phyloP scores from a whole-genome alignment of 2,888 invertebrate genomes.

The Acanthoscelides obtectus region DNA sequence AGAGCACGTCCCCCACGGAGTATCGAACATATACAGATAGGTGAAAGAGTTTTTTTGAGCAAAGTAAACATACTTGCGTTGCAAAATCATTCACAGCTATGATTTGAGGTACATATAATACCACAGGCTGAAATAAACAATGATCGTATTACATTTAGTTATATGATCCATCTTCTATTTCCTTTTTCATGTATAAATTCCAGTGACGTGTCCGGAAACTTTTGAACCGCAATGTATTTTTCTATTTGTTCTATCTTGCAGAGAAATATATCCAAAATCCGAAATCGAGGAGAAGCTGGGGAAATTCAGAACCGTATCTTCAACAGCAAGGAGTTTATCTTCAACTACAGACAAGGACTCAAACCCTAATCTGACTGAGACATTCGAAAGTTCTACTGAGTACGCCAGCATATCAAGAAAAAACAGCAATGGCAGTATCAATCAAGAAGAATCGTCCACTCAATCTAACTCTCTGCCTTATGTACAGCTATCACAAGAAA shows the following conservation, averaged over 20 bases:
- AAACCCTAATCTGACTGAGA: slow-evolving; percentile 15
- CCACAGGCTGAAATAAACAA: no score
- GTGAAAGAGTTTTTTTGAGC: no score
- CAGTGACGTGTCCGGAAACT: no score
- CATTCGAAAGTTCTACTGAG: slow-evolving; percentile 24
- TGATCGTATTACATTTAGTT: no score
- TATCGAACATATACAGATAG: no score
- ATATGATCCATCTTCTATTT: no score
- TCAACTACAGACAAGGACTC: slow-evolving; percentile 18
- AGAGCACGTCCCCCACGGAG: no score
- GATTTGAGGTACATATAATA: no score
- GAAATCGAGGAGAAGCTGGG: slow-evolving; percentile 57
- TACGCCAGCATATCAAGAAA: slow-evolving; percentile 23
- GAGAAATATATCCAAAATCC: slow-evolving; percentile 58
- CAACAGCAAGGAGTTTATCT: slow-evolving; percentile 32
- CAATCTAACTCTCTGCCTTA: slow-evolving; percentile 25
- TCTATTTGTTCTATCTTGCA: no score
- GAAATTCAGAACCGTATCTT: slow-evolving; percentile 58
- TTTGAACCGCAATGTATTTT: slow-evolving; percentile 20
- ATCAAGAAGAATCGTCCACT: slow-evolving; percentile 17
- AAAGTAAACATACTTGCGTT: not conserved
- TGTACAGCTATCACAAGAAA: slow-evolving; percentile 53
- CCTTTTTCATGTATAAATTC: no score
- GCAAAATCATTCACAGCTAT: not conserved
- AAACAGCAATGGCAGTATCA: slow-evolving; percentile 19